Conservation (phyloP, 2,113 vertebrate species). For the Mellivora capensis region DNA sequence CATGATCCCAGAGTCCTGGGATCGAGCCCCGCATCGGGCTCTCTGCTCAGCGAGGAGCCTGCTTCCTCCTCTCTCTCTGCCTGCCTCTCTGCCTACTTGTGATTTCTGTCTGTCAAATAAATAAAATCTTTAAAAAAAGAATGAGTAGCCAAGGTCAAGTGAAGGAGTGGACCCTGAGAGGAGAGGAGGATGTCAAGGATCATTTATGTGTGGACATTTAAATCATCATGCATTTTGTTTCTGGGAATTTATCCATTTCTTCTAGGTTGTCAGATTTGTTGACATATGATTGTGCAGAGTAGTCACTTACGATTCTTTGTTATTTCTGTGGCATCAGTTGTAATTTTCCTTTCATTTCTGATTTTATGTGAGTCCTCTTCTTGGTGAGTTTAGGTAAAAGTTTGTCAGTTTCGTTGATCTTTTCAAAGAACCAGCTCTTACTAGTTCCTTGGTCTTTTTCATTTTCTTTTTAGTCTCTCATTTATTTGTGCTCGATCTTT, state of each 20-base stretch:
- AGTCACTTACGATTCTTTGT: background rate
- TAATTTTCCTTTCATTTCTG: background rate
- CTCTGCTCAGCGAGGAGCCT: too few species aligned
- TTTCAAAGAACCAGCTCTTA: background rate
- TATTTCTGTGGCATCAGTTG: background rate
- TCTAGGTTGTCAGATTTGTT: background rate
- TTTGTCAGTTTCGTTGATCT: background rate
- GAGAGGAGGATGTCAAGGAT: background rate
- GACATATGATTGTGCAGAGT: background rate
- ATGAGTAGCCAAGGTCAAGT: background rate
- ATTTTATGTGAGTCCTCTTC: background rate
- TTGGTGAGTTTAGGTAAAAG: background rate
- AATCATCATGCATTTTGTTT: background rate
- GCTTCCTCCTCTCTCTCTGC: too few species aligned
- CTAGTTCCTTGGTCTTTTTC: background rate
- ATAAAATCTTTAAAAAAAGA: too few species aligned
- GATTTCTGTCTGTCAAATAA: too few species aligned
- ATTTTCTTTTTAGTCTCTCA: background rate
- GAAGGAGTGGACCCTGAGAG: background rate
- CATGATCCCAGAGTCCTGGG: too few species aligned
- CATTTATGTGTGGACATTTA: background rate
- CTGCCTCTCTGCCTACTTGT: too few species aligned
- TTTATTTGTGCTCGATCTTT: background rate
- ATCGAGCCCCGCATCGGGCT: too few species aligned
- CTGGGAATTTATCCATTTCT: background rate